Evolutionary conservation across 2,797 vertebrate species (phyloP).

Genomic region (Phalanger gymnotis): DNA sequence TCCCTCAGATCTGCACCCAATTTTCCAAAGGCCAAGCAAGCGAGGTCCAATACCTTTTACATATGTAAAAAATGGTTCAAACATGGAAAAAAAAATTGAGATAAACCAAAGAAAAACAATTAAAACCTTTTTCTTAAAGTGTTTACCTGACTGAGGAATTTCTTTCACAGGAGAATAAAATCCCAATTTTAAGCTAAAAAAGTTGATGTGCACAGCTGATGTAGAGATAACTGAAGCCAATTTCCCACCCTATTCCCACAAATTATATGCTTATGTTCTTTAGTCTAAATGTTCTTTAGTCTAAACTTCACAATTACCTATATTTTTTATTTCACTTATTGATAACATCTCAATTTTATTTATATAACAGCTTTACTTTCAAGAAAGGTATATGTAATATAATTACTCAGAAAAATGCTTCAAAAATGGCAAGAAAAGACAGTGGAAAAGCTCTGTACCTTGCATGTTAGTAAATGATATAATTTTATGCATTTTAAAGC

Average conservation of each 20-base stretch:
- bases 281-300: constrained; percentile 43
- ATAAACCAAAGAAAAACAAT: constrained; percentile 3
- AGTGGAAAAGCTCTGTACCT: not conserved
- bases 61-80: not conserved
- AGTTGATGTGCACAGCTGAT: constrained; percentile 11
- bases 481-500: not conserved
- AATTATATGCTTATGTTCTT: not conserved
- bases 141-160: constrained; percentile 32
- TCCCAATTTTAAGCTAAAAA: constrained; percentile 41
- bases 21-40: not conserved
- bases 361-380: not conserved
- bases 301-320: constrained; percentile 16
- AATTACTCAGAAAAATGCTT: constrained; percentile 49
- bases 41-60: not conserved
- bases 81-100: not conserved
- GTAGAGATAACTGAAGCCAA: constrained; percentile 12
- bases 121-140: constrained; percentile 45
- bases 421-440: constrained; percentile 2
- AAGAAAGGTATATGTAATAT: not conserved
- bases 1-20: not conserved
- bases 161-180: constrained; percentile 38
- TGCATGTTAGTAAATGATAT: not conserved
- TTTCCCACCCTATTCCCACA: not conserved
- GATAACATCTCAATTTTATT: not conserved
- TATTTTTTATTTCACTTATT: not conserved